These are phyloP conservation scores for Acinonyx jubatus DNA, from an alignment of 2,113 vertebrate genomes.

Conservation along the genomic window DNA sequence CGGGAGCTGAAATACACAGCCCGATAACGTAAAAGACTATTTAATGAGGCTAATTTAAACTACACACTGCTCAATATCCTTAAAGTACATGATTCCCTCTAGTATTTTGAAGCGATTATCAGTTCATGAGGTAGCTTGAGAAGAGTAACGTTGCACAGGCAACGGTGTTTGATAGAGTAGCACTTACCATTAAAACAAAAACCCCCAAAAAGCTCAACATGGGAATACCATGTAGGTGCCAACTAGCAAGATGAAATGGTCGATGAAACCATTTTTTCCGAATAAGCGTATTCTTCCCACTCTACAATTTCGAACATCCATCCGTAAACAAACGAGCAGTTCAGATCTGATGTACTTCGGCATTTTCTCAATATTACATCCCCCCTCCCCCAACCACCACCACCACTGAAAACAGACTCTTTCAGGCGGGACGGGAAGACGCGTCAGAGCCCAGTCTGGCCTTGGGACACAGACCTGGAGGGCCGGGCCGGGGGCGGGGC, in stretches of 20 bases:
- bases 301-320: neutral
- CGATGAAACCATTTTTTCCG: constrained; percentile 54
- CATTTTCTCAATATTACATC: neutral
- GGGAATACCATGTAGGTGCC: constrained; percentile 57
- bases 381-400: rapidly evolving
- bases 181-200: constrained; percentile 63
- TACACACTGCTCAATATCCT: constrained; percentile 73
- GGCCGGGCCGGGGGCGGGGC: neutral
- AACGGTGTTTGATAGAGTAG: constrained; percentile 49
- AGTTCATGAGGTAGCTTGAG: constrained; percentile 74
- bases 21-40: constrained; percentile 74
- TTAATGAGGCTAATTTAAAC: constrained; percentile 79
- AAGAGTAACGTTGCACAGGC: constrained; percentile 77
- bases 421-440: neutral
- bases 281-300: constrained; percentile 53
- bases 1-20: constrained; percentile 40
- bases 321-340: neutral
- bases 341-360: neutral
- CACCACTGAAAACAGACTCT: neutral
- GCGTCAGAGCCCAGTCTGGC: neutral
- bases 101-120: constrained; percentile 74
- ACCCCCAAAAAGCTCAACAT: neutral
- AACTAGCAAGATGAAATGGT: constrained; percentile 65
- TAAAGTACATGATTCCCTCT: constrained; percentile 70
- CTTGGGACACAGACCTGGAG: neutral